Conservation (phyloP, 2,888 invertebrate species). For the Cyclophora albipunctata region DNA sequence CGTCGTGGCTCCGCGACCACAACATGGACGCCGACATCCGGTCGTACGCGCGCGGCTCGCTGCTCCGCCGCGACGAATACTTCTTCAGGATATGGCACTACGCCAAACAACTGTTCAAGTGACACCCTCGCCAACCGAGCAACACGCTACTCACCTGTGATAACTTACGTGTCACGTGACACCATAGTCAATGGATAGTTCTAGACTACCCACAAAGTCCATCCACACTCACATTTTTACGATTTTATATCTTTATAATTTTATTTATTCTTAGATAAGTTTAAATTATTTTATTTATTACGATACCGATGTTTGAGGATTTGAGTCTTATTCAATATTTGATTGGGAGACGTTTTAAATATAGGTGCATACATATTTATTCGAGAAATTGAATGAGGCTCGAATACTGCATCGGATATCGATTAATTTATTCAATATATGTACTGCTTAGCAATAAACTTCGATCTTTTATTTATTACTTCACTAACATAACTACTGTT, state of each 20-base stretch:
- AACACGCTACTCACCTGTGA: slow-evolving; percentile 68
- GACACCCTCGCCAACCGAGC: slow-evolving; percentile 33
- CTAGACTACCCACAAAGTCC: slow-evolving; percentile 23
- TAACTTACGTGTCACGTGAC: slow-evolving; percentile 45
- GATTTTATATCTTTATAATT: slow-evolving; percentile 40
- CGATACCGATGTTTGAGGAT: slow-evolving; percentile 28
- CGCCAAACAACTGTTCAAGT: slow-evolving; percentile 88
- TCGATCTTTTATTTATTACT: slow-evolving; percentile 3
- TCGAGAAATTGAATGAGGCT: slow-evolving; percentile 59
- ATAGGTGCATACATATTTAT: slow-evolving; percentile 63
- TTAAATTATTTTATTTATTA: slow-evolving; percentile 54
- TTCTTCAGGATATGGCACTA: slow-evolving; percentile 96
- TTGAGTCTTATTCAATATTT: slow-evolving; percentile 49
- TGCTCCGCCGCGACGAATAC: slow-evolving; percentile 92
- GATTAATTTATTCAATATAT: slow-evolving; percentile 21
- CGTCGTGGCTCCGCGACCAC: slow-evolving; percentile 94
- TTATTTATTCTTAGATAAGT: slow-evolving; percentile 45
- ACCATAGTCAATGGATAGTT: slow-evolving; percentile 49
- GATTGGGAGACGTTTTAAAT: slow-evolving; percentile 63
- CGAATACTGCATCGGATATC: slow-evolving; percentile 32
- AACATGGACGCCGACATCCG: slow-evolving; percentile 96
- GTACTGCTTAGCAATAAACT: slow-evolving; percentile 13
- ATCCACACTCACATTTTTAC: slow-evolving; percentile 41
- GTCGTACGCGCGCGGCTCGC: slow-evolving; percentile 89
- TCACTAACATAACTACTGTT: too few species aligned